phyloP scores from a whole-genome alignment of 2,797 vertebrate genomes.

The Orestias chungarensis region DNA sequence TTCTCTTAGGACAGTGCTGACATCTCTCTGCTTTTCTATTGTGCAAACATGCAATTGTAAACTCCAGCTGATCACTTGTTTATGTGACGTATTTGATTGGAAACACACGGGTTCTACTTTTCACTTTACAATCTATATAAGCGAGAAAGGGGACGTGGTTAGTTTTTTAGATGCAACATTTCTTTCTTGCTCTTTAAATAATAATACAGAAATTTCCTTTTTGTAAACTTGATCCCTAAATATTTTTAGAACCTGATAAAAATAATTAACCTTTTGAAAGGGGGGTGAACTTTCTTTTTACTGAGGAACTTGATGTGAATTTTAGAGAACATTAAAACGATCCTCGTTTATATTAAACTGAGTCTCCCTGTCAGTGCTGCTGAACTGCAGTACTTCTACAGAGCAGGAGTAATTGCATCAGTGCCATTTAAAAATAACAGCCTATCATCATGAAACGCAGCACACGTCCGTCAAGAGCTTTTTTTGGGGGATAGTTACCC shows the following conservation, averaged over 20 bases:
- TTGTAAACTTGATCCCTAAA: background rate
- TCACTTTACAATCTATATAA: background rate
- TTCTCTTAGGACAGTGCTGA: background rate
- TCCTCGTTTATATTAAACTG: background rate
- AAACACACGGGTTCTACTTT: background rate
- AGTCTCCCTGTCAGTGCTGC: background rate
- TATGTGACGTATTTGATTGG: background rate
- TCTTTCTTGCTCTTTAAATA: too few species aligned
- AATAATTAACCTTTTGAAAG: background rate
- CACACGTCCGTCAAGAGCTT: slow-evolving; percentile 55
- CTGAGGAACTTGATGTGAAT: too few species aligned
- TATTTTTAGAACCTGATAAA: background rate
- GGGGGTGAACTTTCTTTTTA: background rate
- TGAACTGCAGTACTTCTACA: slow-evolving; percentile 5
- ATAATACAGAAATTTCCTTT: background rate
- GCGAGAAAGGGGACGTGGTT: background rate
- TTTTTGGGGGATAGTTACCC: slow-evolving; percentile 54
- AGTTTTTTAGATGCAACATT: background rate
- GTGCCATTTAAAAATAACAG: slow-evolving; percentile 47
- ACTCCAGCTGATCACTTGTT: background rate
- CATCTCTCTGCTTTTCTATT: background rate
- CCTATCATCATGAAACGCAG: slow-evolving; percentile 30
- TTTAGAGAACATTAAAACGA: background rate
- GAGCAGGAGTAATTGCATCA: slow-evolving; percentile 55
- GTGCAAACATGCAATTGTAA: background rate